Base-by-base conservation (phyloP, 2,113 vertebrate genomes). In the Stegastes partitus region DNA sequence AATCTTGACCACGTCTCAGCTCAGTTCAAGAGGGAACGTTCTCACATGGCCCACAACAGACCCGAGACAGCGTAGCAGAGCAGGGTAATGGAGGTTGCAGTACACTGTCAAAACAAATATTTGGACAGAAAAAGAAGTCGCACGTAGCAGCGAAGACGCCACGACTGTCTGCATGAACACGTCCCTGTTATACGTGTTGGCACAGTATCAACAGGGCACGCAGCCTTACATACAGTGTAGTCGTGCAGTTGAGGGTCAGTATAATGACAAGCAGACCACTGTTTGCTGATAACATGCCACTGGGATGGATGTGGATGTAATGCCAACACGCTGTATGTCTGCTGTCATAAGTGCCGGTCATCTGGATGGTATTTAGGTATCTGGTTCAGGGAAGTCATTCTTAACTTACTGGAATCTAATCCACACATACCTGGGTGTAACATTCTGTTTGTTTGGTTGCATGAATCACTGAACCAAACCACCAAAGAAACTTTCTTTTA, bases 101-200 rank as follows among this genome's bases (percentile, higher is more conserved):
- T 59, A 31, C 69, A 82, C 74, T 76, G 83, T 89, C 81, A 87
- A 91, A 87, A 74, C 74, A 89, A 91, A 89, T 87, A 88, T 87
- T 89, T 88, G 84, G 31, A 62, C 67, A 44, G 37, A 51, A 84
- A 26, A 83, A 81, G 26, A 83, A 73, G 63, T 74, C 62, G 70
- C 67, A 84, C 53, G 19, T 68, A 78, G 51, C 45, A 34, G 54
- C 5, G 65, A 88, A 89, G 45, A 76, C 51, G 53, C 45, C 54
- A 59, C 8, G n/a, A n/a, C 62, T 26, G 44, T 53, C 55, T 19
- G 56, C 75, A 42, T 50, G 62, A 23, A 70, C 68, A 10, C 67
- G 77, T 70, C 56, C 42, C 56, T 67, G 39, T 22, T 68, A 11
- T 28, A 9, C 15, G 21, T 19, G 47, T 42, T 69, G 57, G 55